Percentiles rank a stretch among this genome's conserved stretches.
Evolutionary conservation across 2,797 vertebrate species (phyloP).

Genomic region (Sarcophilus harrisii): DNA sequence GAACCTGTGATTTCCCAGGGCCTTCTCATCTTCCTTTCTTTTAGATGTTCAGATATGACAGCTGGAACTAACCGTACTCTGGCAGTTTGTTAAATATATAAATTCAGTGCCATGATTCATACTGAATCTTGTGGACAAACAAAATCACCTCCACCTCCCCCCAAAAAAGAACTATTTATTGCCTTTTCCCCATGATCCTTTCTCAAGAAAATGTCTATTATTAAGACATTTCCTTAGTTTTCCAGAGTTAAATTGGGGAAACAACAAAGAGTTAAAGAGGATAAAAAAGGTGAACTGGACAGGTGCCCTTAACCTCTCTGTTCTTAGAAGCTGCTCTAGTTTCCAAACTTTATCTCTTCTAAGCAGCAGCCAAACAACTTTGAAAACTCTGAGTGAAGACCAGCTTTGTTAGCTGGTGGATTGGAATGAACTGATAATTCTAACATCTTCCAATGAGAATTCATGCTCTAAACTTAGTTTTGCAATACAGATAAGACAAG

Average conservation of each 20-base stretch:
- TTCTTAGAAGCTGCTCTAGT: too few species aligned
- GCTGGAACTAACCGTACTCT: not conserved
- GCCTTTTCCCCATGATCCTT: not conserved
- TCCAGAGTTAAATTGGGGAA: not conserved
- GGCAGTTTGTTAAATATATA: not conserved
- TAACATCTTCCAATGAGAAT: not conserved
- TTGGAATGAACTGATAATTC: not conserved
- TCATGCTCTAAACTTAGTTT: not conserved
- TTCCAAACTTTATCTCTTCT: not conserved
- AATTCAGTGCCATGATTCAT: not conserved
- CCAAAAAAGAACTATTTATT: not conserved
- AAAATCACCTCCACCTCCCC: not conserved
- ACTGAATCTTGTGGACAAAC: not conserved
- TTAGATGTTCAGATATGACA: not conserved
- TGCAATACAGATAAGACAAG: not conserved
- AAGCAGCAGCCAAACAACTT: not conserved
- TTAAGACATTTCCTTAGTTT: not conserved
- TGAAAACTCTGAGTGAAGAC: not conserved
- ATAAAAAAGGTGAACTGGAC: not conserved
- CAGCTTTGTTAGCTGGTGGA: not conserved
- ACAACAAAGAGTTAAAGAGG: not conserved
- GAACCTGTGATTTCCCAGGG: not conserved
- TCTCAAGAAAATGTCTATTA: too few species aligned
- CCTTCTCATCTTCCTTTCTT: not conserved
- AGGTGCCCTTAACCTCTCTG: not conserved